phyloP scores from a whole-genome alignment of 2,888 invertebrate genomes.

The Spodoptera littoralis region DNA sequence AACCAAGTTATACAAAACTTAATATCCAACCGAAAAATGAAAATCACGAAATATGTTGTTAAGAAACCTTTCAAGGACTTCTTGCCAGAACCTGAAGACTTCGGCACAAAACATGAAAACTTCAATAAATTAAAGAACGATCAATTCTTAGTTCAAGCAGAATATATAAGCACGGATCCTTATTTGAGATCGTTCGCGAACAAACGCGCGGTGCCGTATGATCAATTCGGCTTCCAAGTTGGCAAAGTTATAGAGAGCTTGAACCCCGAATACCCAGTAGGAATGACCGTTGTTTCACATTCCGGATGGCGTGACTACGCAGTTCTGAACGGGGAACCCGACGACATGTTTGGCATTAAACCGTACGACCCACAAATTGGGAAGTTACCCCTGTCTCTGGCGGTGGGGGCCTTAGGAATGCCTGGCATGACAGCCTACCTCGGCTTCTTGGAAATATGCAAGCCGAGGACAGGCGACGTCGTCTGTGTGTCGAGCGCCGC shows the following conservation, averaged over 20 bases:
- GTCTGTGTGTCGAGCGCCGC: slow-evolving; percentile 91
- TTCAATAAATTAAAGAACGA: slow-evolving; percentile 71
- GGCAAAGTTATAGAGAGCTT: slow-evolving; percentile 90
- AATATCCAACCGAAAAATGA: slow-evolving; percentile 34
- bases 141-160: slow-evolving; percentile 89
- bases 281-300: slow-evolving; percentile 87
- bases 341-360: slow-evolving; percentile 60
- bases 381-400: slow-evolving; percentile 82
- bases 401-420: slow-evolving; percentile 90
- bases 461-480: slow-evolving; percentile 90
- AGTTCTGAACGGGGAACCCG: slow-evolving; percentile 57
- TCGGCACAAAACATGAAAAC: slow-evolving; percentile 76
- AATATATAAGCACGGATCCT: slow-evolving; percentile 91
- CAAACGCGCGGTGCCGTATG: slow-evolving; percentile 59
- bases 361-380: slow-evolving; percentile 83
- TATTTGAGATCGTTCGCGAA: slow-evolving; percentile 87
- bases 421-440: slow-evolving; percentile 83
- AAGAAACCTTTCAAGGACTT: slow-evolving; percentile 68
- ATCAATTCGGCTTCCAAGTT: slow-evolving; percentile 69
- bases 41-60: slow-evolving; percentile 60
- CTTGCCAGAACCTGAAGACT: slow-evolving; percentile 73
- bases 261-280: slow-evolving; percentile 88
- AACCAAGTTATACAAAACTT: slow-evolving; percentile 1
- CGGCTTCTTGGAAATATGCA: slow-evolving; percentile 86
- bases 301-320: slow-evolving; percentile 90